Percentiles rank a stretch among this genome's conserved stretches.
Evolutionary conservation across 2,113 vertebrate genomes (phyloP).

Genomic region (Ranitomeya variabilis): DNA sequence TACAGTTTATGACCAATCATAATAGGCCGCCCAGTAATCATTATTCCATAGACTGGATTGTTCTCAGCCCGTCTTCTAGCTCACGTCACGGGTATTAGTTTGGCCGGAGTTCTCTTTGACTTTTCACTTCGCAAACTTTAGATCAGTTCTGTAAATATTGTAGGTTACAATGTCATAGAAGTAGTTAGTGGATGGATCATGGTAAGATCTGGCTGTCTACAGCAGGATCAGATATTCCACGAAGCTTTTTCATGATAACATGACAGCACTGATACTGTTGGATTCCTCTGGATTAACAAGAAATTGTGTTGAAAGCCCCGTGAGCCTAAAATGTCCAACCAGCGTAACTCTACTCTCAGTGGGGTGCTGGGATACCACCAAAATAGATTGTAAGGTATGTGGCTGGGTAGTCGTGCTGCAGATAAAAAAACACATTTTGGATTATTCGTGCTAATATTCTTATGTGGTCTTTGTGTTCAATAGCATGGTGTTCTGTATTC

Average conservation of each 20-base stretch:
- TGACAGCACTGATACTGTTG: slow-evolving; percentile 60
- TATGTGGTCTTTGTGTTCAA: background rate
- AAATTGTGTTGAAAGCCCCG: slow-evolving; percentile 69
- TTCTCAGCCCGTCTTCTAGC: no score
- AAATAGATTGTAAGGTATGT: slow-evolving; percentile 11
- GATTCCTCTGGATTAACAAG: slow-evolving; percentile 70
- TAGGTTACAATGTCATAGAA: background rate
- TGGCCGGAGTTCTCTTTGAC: background rate
- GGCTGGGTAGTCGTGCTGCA: background rate
- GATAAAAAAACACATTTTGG: background rate
- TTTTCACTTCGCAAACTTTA: background rate
- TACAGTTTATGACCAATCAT: background rate
- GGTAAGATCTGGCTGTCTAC: slow-evolving; percentile 1
- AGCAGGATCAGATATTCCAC: background rate
- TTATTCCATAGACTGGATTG: background rate
- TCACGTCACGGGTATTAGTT: background rate
- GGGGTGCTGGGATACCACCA: background rate
- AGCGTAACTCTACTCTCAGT: slow-evolving; percentile 21
- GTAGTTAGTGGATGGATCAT: background rate
- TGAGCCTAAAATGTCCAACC: slow-evolving; percentile 62
- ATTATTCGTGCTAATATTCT: background rate
- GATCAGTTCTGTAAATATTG: background rate
- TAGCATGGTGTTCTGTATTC: background rate
- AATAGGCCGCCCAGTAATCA: no score
- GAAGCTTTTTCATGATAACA: slow-evolving; percentile 55